phyloP scores from a whole-genome alignment of 2,888 invertebrate genomes.

The Metallyticus violacea region DNA sequence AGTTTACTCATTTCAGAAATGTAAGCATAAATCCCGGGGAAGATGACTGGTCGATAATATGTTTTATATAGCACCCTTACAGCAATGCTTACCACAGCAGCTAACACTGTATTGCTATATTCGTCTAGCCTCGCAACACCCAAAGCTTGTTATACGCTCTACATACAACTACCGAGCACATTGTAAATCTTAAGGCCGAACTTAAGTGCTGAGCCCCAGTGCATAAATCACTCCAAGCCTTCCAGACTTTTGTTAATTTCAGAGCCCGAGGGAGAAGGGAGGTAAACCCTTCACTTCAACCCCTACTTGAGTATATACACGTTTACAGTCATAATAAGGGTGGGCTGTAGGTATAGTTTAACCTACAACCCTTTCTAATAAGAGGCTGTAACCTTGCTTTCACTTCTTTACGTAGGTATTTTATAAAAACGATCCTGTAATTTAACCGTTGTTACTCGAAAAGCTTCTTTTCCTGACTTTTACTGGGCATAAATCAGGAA shows the following conservation, averaged over 20 bases:
- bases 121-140: no score
- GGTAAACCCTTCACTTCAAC: neutral
- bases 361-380: constrained; percentile 13
- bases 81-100: neutral
- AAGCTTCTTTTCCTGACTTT: neutral
- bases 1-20: no score
- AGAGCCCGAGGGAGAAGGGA: neutral
- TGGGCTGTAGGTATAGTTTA: constrained; percentile 1
- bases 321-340: constrained; percentile 2
- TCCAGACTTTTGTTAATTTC: constrained; percentile 6
- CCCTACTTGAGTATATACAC: neutral
- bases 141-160: no score
- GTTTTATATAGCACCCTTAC: neutral
- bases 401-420: constrained; percentile 4
- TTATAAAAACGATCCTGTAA: constrained; percentile 17
- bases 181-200: neutral
- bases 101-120: neutral
- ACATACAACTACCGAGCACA: neutral
- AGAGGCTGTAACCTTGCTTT: neutral
- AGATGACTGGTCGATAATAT: neutral
- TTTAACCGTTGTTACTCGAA: neutral
- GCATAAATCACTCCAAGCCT: constrained; percentile 6
- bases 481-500: constrained; percentile 9
- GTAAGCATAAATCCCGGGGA: no score
- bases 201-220: constrained; percentile 7